Evolutionary conservation across 1,140 invertebrate species (phyloP).

Genomic region (Acromyrmex echinatior): DNA sequence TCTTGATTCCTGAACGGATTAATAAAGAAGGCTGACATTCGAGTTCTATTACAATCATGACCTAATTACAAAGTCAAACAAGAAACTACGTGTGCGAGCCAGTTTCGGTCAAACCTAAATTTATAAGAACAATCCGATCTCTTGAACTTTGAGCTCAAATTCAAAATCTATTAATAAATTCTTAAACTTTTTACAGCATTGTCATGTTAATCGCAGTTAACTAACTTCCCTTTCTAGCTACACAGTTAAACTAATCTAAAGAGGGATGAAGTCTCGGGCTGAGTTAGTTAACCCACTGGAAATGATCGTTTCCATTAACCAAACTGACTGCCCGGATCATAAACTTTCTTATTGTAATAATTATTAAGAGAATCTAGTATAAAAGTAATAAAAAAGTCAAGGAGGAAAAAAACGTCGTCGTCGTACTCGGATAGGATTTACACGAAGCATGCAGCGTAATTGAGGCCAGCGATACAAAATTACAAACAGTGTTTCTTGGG

Average conservation of each 20-base stretch:
- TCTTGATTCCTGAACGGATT: conserved; percentile 13
- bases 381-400: neutral
- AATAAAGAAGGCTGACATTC: conserved; percentile 16
- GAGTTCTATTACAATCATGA: conserved; percentile 22
- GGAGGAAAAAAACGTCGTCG: conserved; percentile 66
- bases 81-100: conserved; percentile 33
- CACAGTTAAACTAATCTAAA: conserved; percentile 29
- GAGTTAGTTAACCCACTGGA: conserved; percentile 36
- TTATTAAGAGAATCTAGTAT: neutral
- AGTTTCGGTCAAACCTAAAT: conserved; percentile 25
- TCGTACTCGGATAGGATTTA: conserved; percentile 82
- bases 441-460: conserved; percentile 83
- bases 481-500: conserved; percentile 69
- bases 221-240: conserved; percentile 42
- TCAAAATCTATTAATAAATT: neutral
- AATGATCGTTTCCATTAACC: neutral
- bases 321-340: neutral
- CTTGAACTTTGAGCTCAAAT: neutral
- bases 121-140: conserved; percentile 14
- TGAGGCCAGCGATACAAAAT: conserved; percentile 82
- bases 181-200: neutral
- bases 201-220: conserved; percentile 9
- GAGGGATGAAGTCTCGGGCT: neutral
- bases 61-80: conserved; percentile 31
- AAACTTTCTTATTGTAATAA: neutral